Conservation (phyloP, 2,113 vertebrate genomes). For the Jaculus jaculus region DNA sequence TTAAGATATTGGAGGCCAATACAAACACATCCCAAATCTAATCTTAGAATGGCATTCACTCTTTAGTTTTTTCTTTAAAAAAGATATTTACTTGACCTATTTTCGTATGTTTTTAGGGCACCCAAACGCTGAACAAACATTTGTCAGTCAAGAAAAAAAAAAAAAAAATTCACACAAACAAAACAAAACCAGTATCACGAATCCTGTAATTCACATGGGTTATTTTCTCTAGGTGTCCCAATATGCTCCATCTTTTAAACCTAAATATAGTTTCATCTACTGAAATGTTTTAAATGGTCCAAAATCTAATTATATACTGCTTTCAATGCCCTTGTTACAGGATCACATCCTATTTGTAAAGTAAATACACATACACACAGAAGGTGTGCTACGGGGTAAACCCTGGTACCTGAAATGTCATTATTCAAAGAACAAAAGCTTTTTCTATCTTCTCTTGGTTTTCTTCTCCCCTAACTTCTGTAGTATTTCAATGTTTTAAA, state of each 20-base stretch:
- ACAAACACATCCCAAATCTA: constrained; percentile 48
- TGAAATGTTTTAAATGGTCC: background rate
- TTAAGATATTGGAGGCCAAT: background rate
- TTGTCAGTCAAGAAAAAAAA: background rate
- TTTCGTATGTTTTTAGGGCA: constrained; percentile 29
- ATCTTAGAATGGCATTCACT: constrained; percentile 32
- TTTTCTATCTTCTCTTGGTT: background rate
- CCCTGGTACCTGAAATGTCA: background rate
- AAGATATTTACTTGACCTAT: constrained; percentile 57
- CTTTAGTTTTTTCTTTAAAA: constrained; percentile 53
- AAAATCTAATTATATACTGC: background rate
- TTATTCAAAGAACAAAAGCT: constrained; percentile 60
- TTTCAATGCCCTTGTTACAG: background rate
- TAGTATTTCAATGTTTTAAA: background rate
- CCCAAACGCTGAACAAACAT: background rate
- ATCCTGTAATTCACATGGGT: background rate
- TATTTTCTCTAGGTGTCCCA: constrained; percentile 28
- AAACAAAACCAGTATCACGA: background rate
- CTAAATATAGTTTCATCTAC: background rate
- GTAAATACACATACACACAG: background rate
- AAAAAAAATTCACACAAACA: background rate
- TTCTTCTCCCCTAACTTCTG: background rate
- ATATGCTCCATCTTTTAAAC: background rate
- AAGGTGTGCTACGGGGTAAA: background rate
- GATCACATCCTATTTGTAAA: background rate